Evolutionary conservation across 2,113 vertebrate genomes (phyloP).

Genomic region (Thermophis baileyi): DNA sequence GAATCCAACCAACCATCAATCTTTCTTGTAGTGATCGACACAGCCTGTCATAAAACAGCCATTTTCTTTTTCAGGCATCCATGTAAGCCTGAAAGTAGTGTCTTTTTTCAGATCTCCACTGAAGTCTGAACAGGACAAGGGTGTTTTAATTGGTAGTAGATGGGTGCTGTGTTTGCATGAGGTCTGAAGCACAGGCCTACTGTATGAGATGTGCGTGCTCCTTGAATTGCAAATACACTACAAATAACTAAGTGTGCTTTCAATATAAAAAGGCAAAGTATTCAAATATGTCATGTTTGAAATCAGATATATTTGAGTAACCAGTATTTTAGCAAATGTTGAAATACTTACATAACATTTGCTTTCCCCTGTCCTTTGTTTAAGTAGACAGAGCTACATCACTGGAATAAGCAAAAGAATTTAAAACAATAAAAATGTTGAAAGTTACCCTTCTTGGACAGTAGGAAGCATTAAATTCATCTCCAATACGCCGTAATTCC

Average conservation of each 20-base stretch:
- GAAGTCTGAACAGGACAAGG: background rate
- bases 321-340: background rate
- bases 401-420: conserved; percentile 20
- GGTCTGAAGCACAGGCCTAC: background rate
- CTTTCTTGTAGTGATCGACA: background rate
- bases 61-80: background rate
- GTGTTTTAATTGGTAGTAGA: background rate
- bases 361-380: background rate
- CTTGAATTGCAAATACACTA: background rate
- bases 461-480: conserved; percentile 79
- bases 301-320: background rate
- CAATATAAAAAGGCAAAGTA: background rate
- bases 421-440: conserved; percentile 14
- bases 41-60: background rate
- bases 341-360: background rate
- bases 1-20: background rate
- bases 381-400: background rate
- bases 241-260: background rate
- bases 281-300: background rate
- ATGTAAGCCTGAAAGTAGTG: background rate
- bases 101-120: background rate
- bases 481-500: conserved; percentile 85
- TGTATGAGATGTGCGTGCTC: background rate
- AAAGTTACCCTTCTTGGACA: conserved; percentile 73
- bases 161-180: background rate